A percentile compares a stretch with the other conserved stretches of the same genome.
These are phyloP conservation scores for Leucoma salicis DNA, from an alignment of 2,888 invertebrate genomes.

Conservation along the genomic window DNA sequence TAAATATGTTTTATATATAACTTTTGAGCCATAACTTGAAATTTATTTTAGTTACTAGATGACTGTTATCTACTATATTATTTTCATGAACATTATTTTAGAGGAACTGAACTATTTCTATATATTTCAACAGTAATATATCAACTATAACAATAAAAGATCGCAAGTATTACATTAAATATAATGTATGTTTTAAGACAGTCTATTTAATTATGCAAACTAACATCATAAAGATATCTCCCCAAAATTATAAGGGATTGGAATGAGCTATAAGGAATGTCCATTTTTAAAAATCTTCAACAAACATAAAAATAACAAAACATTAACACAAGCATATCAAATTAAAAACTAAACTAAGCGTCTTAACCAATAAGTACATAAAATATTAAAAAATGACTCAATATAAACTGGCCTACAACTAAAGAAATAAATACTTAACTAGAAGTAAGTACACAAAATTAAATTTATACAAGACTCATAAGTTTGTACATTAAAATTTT, in stretches of 20 bases:
- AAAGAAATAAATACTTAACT: conserved; percentile 73
- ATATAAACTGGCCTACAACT: conserved; percentile 73
- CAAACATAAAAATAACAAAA: conserved; percentile 66
- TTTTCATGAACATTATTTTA: too few relatives aligned
- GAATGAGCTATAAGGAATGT: conserved; percentile 58
- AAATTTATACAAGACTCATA: conserved; percentile 49
- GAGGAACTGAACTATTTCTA: too few relatives aligned
- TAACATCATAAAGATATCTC: conserved; percentile 13
- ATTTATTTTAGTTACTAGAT: too few relatives aligned
- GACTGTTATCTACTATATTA: too few relatives aligned
- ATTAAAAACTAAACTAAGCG: conserved; percentile 42
- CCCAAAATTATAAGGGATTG: conserved; percentile 17
- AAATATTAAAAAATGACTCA: conserved; percentile 66
- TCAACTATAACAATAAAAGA: too few relatives aligned
- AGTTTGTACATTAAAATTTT: conserved; percentile 76
- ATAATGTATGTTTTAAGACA: background rate
- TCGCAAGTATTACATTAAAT: too few relatives aligned
- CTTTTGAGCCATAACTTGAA: too few relatives aligned
- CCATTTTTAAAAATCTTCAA: conserved; percentile 65
- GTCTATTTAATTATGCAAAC: conserved; percentile 7
- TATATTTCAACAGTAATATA: too few relatives aligned
- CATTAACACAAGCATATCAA: conserved; percentile 57
- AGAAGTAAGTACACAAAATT: conserved; percentile 33
- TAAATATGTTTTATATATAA: too few relatives aligned
- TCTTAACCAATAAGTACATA: conserved; percentile 24